A percentile compares a stretch with the other conserved stretches of the same genome.
These are phyloP conservation scores for Siderastrea siderea DNA, from an alignment of 92 coral and sea anemone genomes.

Conservation along the genomic window DNA sequence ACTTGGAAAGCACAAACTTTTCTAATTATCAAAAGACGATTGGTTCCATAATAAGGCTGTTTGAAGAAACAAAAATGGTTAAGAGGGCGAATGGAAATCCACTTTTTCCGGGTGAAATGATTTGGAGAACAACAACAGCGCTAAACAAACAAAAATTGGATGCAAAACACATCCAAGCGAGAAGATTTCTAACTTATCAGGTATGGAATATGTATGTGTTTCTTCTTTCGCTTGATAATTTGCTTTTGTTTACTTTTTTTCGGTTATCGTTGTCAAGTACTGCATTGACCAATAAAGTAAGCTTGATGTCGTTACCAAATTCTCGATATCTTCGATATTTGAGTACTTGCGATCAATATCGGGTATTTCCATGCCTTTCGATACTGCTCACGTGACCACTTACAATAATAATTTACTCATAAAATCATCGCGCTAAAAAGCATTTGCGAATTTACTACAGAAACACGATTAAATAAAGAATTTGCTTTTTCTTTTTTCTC, in stretches of 20 bases:
- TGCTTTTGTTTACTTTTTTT: not conserved
- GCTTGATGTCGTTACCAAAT: no score
- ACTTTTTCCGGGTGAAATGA: conserved; percentile 84
- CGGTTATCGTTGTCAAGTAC: no score
- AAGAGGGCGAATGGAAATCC: conserved; percentile 27
- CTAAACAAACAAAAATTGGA: conserved; percentile 85
- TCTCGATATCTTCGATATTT: no score
- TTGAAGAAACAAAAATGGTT: conserved; percentile 53
- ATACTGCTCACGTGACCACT: no score
- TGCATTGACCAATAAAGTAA: no score
- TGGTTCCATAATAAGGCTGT: conserved; percentile 59
- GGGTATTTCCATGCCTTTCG: no score
- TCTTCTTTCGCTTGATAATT: not conserved
- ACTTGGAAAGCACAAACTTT: conserved; percentile 90
- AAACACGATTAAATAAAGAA: not conserved
- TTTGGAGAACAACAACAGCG: conserved; percentile 90
- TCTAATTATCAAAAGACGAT: conserved; percentile 80
- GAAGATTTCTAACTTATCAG: conserved; percentile 86
- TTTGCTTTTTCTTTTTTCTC: not conserved
- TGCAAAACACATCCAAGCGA: conserved; percentile 77
- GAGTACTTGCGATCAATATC: no score
- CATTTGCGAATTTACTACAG: not conserved
- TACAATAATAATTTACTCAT: no score
- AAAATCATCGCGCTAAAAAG: no score
- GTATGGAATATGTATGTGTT: conserved; percentile 25